Conservation (phyloP, 2,797 vertebrate species). For the Crypturellus tataupa region DNA sequence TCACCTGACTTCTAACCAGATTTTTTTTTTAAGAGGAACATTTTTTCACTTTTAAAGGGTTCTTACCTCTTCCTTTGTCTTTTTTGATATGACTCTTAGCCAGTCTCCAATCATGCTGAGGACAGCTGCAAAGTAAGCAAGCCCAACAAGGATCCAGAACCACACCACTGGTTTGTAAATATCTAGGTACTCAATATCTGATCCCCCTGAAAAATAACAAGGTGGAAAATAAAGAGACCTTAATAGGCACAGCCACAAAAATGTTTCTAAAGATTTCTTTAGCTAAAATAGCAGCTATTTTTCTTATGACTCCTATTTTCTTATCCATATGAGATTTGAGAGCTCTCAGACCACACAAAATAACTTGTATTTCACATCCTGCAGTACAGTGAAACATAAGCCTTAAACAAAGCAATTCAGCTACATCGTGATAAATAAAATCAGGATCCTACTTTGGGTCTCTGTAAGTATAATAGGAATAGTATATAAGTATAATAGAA, state of each 20-base stretch:
- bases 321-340: background rate
- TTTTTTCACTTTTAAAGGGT: background rate
- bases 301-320: background rate
- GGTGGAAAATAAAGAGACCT: background rate
- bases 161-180: constrained; percentile 97
- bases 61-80: constrained; percentile 97
- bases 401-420: background rate
- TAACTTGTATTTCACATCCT: background rate
- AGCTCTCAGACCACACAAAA: background rate
- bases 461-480: background rate
- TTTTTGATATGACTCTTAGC: constrained; percentile 97
- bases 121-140: constrained; percentile 98
- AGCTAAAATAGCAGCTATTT: background rate
- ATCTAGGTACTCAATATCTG: constrained; percentile 91
- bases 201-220: constrained; percentile 82
- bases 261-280: background rate
- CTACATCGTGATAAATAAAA: background rate
- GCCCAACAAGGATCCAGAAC: constrained; percentile 98
- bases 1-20: background rate
- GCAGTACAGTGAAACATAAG: background rate
- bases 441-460: background rate
- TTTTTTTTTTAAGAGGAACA: background rate
- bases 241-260: background rate
- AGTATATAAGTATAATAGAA: too few relatives aligned
- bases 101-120: constrained; percentile 99